phyloP scores from a whole-genome alignment of 2,888 invertebrate genomes.

The Eledona agricola region DNA sequence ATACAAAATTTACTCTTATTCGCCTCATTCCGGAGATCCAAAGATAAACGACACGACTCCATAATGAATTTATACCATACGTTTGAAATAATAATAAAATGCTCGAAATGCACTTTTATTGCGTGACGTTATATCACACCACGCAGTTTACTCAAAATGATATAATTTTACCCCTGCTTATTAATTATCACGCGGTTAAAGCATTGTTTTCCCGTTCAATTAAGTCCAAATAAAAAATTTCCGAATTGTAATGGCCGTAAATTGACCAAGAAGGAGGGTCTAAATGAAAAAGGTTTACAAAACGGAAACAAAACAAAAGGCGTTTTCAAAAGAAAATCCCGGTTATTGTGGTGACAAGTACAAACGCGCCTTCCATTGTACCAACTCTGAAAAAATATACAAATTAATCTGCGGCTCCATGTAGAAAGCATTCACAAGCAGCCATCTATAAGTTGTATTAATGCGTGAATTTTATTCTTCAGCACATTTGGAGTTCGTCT shows the following conservation, averaged over 20 bases:
- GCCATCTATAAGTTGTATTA: too few relatives aligned
- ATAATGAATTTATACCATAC: too few relatives aligned
- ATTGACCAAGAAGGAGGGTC: conserved; percentile 24
- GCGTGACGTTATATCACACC: too few relatives aligned
- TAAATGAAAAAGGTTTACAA: conserved; percentile 33
- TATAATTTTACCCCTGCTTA: too few relatives aligned
- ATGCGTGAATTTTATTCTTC: too few relatives aligned
- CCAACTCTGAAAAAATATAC: conserved; percentile 32
- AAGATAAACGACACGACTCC: too few relatives aligned
- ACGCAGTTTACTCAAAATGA: too few relatives aligned
- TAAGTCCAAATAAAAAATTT: conserved; percentile 17
- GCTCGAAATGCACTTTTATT: too few relatives aligned
- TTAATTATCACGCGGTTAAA: too few relatives aligned
- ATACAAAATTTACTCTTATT: conserved; percentile 4
- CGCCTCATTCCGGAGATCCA: not conserved
- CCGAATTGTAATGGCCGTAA: conserved; percentile 30
- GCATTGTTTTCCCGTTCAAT: conserved; percentile 14
- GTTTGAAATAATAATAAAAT: too few relatives aligned
- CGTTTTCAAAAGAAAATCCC: conserved; percentile 32
- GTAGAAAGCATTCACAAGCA: too few relatives aligned
- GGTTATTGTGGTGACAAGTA: conserved; percentile 37
- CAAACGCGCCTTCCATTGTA: conserved; percentile 39
- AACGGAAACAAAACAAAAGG: conserved; percentile 33
- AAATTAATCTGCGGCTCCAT: conserved; percentile 37
- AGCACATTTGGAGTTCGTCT: too few relatives aligned